Conservation (phyloP, 2,113 vertebrate species). For the Oryzias celebensis region DNA sequence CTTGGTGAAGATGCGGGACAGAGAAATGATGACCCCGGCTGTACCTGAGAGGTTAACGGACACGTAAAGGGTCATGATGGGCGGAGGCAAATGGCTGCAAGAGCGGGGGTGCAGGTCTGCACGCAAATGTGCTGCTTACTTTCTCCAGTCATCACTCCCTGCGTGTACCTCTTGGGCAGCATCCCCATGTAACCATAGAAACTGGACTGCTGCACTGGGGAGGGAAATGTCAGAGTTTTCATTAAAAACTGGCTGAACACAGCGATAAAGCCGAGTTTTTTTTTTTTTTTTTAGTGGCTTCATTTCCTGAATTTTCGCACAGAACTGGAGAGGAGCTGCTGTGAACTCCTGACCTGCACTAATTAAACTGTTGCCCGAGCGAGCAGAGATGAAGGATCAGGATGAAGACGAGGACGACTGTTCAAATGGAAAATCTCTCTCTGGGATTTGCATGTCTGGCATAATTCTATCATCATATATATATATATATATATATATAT, state of each 20-base stretch:
- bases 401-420: too few species aligned
- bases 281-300: conserved; percentile 20
- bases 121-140: conserved; percentile 79
- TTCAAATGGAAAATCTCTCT: too few species aligned
- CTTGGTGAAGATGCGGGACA: conserved; percentile 97
- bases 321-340: conserved; percentile 14
- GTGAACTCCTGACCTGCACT: conserved; percentile 16
- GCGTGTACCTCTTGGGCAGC: conserved; percentile 97
- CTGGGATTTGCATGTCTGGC: too few species aligned
- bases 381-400: neutral
- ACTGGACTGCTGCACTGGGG: conserved; percentile 98
- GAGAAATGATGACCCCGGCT: conserved; percentile 92
- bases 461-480: too few species aligned
- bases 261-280: neutral
- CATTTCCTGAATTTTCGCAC: conserved; percentile 6
- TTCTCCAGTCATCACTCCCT: conserved; percentile 98
- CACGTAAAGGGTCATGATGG: neutral
- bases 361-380: conserved; percentile 30
- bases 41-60: conserved; percentile 79
- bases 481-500: too few species aligned
- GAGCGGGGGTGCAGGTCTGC: neutral
- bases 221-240: conserved; percentile 32
- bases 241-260: conserved; percentile 25
- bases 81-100: neutral
- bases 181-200: conserved; percentile 99